Evolutionary conservation across 1,140 invertebrate species (phyloP).

Genomic region (Pissodes strobi): DNA sequence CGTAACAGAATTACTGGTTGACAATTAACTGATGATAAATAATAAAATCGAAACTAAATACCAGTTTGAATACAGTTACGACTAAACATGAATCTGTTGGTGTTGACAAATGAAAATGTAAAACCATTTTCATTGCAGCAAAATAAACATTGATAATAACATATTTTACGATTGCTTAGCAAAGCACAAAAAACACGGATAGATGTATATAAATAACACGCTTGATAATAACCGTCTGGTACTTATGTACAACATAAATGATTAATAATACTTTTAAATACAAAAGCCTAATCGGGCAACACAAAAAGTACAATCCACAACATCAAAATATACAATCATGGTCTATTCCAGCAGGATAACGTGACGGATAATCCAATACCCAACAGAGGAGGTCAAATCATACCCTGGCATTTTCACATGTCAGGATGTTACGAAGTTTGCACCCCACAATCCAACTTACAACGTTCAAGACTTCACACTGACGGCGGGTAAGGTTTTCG

Average conservation of each 20-base stretch:
- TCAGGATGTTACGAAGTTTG: background rate
- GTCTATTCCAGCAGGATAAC: background rate
- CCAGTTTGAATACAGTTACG: background rate
- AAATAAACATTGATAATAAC: background rate
- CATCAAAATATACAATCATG: constrained; percentile 5
- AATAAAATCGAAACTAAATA: background rate
- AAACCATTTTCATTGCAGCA: constrained; percentile 11
- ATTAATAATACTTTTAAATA: constrained; percentile 32
- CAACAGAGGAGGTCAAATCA: background rate
- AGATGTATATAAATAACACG: background rate
- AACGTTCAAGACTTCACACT: constrained; percentile 43
- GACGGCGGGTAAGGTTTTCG: constrained; percentile 32
- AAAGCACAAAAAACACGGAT: too few species aligned
- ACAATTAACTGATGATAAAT: background rate
- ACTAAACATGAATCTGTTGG: background rate
- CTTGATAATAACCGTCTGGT: background rate
- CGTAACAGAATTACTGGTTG: background rate
- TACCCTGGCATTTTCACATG: constrained; percentile 22
- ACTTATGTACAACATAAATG: constrained; percentile 6
- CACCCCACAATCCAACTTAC: background rate
- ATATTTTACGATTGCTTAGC: background rate
- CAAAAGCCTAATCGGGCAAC: constrained; percentile 2
- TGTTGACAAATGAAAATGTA: constrained; percentile 5
- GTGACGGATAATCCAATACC: background rate
- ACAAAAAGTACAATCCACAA: constrained; percentile 10